Evolutionary conservation across 1,140 invertebrate species (phyloP), one percentile per base, ranked within the genome.

Genomic region (Drosophila ironensis): DNA sequence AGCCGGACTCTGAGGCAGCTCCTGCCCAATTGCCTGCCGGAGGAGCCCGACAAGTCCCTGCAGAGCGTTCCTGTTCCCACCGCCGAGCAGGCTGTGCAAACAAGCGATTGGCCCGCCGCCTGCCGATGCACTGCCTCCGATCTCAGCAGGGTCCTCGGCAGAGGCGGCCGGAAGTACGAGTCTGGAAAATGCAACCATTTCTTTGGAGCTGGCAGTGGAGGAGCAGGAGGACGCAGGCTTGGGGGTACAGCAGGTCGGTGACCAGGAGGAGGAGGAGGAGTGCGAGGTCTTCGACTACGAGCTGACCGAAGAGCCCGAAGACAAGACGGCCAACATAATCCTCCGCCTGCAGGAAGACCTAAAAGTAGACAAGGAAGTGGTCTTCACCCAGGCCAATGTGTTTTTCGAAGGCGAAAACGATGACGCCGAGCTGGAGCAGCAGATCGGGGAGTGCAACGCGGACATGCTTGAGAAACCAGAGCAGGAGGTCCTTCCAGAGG

Each of bases 1-100:
- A 71, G 73, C 44, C 71, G 72, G 14, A 89, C 88, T 0, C 37
- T 89, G 25, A 70, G 76, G 4, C 88, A 89, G 51, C 17, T 89
- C 42, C 17, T 89, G 27, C 87, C 87, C 9, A 70, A 89, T 57
- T 69, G 75, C 1, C 14, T 71, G 40, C 77, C 71, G 5, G 87
- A 89, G 24, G 74, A 86, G 19, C 8, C 56, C 4, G 66, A 78
- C 1, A 42, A 2, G 11, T 37, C 4, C 2, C 46, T 6, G 54
- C 74, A 9, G 3, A 17, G n/a, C n/a, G n/a, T n/a, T n/a, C n/a
- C n/a, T n/a, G n/a, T n/a, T n/a, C n/a, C n/a, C 16, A 80, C 80
- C 4, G 14, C 4, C 5, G 74, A 86, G 1, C 56, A 41, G 6
- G 47, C 51, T 4, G 52, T 67, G 1, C 80, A 86, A 22, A 86